A percentile compares a stretch with the other conserved stretches of the same genome.
phyloP scores from a whole-genome alignment of 2,888 invertebrate species.

The Cartodere bifasciata region DNA sequence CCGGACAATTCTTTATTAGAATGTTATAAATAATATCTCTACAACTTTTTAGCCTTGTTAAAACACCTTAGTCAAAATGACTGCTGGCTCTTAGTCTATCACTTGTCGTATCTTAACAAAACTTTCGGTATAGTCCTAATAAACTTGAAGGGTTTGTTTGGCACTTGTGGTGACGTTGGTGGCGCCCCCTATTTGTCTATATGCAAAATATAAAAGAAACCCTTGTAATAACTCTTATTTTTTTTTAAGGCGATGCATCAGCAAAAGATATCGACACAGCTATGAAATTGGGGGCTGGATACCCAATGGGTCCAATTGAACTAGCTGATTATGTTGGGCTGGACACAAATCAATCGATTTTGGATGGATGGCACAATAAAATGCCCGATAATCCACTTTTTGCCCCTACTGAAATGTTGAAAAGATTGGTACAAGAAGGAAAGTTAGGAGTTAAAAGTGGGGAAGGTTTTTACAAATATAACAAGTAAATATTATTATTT shows the following conservation, averaged over 20 bases:
- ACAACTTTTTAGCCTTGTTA: too few species aligned
- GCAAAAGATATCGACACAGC: slow-evolving; percentile 73
- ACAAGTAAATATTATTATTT: slow-evolving; percentile 31
- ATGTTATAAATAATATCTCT: too few species aligned
- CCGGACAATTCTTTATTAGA: too few species aligned
- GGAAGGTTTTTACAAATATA: slow-evolving; percentile 74
- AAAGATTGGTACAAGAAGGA: slow-evolving; percentile 62
- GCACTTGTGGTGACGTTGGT: too few species aligned
- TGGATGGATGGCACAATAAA: slow-evolving; percentile 68
- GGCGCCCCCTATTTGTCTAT: too few species aligned
- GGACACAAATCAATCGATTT: slow-evolving; percentile 63
- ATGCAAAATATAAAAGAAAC: too few species aligned
- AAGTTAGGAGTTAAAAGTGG: slow-evolving; percentile 70
- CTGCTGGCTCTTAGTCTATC: too few species aligned
- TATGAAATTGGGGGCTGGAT: slow-evolving; percentile 80
- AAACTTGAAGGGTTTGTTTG: too few species aligned
- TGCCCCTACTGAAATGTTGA: slow-evolving; percentile 45
- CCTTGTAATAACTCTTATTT: slow-evolving; percentile 8
- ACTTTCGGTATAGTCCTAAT: too few species aligned
- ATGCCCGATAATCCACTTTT: slow-evolving; percentile 58
- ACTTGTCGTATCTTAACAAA: too few species aligned
- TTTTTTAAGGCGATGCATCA: slow-evolving; percentile 48
- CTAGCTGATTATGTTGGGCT: slow-evolving; percentile 72
- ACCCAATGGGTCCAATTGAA: slow-evolving; percentile 87
- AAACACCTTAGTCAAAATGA: too few species aligned